Percentiles rank a stretch among this genome's conserved stretches.
These are phyloP conservation scores for Spisula solida DNA, from an alignment of 2,888 invertebrate genomes.

Conservation along the genomic window DNA sequence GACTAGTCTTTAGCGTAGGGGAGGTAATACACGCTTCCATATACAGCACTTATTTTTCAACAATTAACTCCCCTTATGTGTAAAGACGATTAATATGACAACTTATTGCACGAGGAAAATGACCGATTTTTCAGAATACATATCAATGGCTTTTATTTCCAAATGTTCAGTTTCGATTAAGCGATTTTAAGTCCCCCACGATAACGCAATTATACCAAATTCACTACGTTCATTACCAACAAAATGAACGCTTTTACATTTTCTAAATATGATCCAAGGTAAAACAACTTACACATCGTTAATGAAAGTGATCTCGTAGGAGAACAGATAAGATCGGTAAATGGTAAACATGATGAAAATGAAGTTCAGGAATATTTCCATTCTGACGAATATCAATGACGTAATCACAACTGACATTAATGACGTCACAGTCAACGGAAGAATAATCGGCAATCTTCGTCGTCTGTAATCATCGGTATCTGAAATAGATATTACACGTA, in stretches of 20 bases:
- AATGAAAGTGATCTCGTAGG: slow-evolving; percentile 59
- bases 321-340: slow-evolving; percentile 63
- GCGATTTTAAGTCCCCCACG: no score
- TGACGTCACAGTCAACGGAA: slow-evolving; percentile 62
- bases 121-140: no score
- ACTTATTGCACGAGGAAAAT: no score
- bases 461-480: slow-evolving; percentile 48
- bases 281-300: slow-evolving; percentile 62
- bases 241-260: no score
- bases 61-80: background rate
- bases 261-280: background rate
- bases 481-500: slow-evolving; percentile 35
- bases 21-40: background rate
- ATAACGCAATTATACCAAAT: no score
- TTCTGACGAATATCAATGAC: slow-evolving; percentile 44
- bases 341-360: slow-evolving; percentile 62
- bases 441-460: slow-evolving; percentile 53
- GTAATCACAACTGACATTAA: slow-evolving; percentile 52
- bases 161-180: no score
- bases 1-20: background rate
- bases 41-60: background rate
- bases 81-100: no score
- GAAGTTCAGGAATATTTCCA: slow-evolving; percentile 53
- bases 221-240: no score
- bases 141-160: no score